Evolutionary conservation across 2,797 vertebrate genomes (phyloP), one percentile per base, ranked within the genome.

Genomic region (Danio jaintianensis): DNA sequence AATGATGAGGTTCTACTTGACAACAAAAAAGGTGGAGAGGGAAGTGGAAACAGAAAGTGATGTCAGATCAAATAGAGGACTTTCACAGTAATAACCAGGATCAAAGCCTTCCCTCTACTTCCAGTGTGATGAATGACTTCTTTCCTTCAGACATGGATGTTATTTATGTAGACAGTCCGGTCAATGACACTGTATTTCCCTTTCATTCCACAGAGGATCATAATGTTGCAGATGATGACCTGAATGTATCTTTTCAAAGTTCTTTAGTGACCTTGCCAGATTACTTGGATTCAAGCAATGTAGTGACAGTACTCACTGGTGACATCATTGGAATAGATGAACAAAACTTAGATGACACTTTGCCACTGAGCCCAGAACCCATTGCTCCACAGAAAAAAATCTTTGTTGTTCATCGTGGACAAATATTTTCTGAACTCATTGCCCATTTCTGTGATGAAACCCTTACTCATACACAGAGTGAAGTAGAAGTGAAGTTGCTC

Each of bases 191-290:
- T 29, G 7, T 9, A 1, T 48, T 29, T 69, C 22, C 20, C 47
- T 69, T 62, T 12, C 64, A 68, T 22, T 48, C 45, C 64, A 29
- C 29, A 0, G 48, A 53, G 10, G 29, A 53, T 52, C 68, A 16
- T 16, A 8, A 52, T n/a, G 7, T 38, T 38, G 12, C 15, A 29
- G 47, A 69, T 16, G 47, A 69, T 66, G 10, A 59, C 11, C 16
- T 69, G 66, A 69, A 69, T 69, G 45, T 69, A 15, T 6, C 13
- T 16, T 68, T 68, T 16, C 18, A 50, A 68, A 68, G 6, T 68
- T 66, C 40, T 6, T 45, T 40, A 45, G 11, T 20, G 45, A 5
- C 13, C 45, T 36, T 7, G 16, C 12, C 0, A 13, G 48, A 53
- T 12, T 10, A 50, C 7, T 70, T n/a, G 3, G 9, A 52, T 53